A percentile compares a stretch with the other conserved stretches of the same genome.
Evolutionary conservation across 2,113 vertebrate genomes (phyloP).

Genomic region (Rhinolophus ferrumequinum): DNA sequence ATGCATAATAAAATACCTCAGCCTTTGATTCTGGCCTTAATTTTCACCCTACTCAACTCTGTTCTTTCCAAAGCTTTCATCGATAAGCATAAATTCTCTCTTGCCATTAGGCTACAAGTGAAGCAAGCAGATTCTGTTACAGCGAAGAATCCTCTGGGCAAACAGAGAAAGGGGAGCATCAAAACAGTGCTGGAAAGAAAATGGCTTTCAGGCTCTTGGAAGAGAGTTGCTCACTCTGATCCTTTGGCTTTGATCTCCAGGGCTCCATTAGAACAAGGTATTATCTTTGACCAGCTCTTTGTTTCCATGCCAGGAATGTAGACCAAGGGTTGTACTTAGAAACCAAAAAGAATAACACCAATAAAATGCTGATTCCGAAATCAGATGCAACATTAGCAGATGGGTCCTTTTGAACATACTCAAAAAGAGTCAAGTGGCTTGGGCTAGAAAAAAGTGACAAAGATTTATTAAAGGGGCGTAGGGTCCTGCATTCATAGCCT

Average conservation of each 20-base stretch:
- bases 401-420: neutral
- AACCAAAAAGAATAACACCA: slow-evolving; percentile 26
- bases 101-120: neutral
- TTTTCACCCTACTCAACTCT: slow-evolving; percentile 48
- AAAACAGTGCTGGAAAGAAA: neutral
- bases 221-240: slow-evolving; percentile 10
- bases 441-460: neutral
- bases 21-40: slow-evolving; percentile 61
- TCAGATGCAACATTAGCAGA: neutral
- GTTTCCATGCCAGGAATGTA: slow-evolving; percentile 55
- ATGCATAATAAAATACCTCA: slow-evolving; percentile 21
- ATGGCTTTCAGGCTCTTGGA: slow-evolving; percentile 30
- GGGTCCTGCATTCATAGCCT: neutral
- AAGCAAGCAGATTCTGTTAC: slow-evolving; percentile 28
- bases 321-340: neutral
- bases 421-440: neutral
- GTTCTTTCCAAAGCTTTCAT: slow-evolving; percentile 60
- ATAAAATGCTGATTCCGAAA: slow-evolving; percentile 1
- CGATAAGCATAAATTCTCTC: slow-evolving; percentile 25
- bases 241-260: slow-evolving; percentile 66
- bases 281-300: slow-evolving; percentile 50
- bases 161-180: neutral
- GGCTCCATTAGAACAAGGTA: slow-evolving; percentile 30
- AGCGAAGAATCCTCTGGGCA: neutral
- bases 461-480: neutral